Evolutionary conservation across 2,113 vertebrate species (phyloP), one percentile per base, ranked within the genome.

Genomic region (Pterophyllum scalare): DNA sequence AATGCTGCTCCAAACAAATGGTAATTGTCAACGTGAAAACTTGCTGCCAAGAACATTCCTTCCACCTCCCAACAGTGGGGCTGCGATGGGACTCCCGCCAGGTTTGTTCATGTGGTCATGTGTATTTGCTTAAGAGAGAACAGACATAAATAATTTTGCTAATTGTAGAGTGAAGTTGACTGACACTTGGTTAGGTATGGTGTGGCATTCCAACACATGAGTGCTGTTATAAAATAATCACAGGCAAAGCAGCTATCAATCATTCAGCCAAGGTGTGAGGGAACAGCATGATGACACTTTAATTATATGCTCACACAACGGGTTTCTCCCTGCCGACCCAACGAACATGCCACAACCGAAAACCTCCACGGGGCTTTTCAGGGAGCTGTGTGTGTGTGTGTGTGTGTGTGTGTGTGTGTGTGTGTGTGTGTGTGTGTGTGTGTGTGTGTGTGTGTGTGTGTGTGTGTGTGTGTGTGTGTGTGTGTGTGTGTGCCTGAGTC

Each of bases 191-290:
- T 91, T 75, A 65, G 88, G 93, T 87, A 89, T 52, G 75, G 83
- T 59, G 59, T 46, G 79, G 86, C 88, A 93, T 94, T 94, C 92
- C 92, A 88, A 28, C 80, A 82, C 82, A 5, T 75, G 81, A 90
- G 89, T 92, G 91, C 89, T 91, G 92, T 90, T 92, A 93, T 93
- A 94, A 93, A 94, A 94, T 94, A 95, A 95, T 95, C 94, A 94
- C 89, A 94, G 94, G 91, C 89, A 87, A 54, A 88, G 92, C 74
- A 83, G 76, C 90, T 74, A 94, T 94, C 91, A 93, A 94, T 95
- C 94, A 94, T 58, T 78, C 57, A 67, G 67, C 62, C 60, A 59
- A 89, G 89, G 90, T 90, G 90, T 84, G 88, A 90, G 88, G 77
- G 89, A 90, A 91, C 87, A 79, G 81, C 58, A 20, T 2, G 88